phyloP scores from a whole-genome alignment of 2,888 invertebrate genomes.

The Phorcus lineatus region DNA sequence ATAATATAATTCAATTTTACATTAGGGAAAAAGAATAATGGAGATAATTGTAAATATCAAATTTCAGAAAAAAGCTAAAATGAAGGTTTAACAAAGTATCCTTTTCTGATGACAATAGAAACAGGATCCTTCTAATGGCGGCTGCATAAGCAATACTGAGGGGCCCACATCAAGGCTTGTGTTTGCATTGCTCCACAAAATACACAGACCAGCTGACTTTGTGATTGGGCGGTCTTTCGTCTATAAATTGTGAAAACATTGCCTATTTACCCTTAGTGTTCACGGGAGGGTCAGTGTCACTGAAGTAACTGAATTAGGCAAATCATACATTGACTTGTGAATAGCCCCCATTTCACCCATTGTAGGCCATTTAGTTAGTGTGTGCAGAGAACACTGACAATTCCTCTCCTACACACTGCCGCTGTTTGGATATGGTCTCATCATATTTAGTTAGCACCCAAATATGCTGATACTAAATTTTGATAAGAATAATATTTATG shows the following conservation, averaged over 20 bases:
- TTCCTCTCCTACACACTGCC: neutral
- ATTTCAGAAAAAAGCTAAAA: no score
- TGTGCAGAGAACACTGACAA: neutral
- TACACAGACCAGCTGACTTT: constrained; percentile 25
- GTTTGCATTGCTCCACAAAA: constrained; percentile 16
- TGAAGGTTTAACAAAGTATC: neutral
- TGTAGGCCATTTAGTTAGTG: neutral
- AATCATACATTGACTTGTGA: neutral
- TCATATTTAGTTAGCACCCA: no score
- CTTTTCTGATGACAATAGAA: neutral
- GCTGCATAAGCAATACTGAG: neutral
- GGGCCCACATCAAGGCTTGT: neutral
- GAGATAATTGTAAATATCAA: no score
- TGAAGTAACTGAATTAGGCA: constrained; percentile 19
- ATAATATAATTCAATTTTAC: no score
- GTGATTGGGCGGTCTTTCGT: constrained; percentile 10
- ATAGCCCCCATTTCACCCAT: neutral
- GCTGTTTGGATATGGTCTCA: neutral
- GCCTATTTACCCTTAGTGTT: constrained; percentile 35
- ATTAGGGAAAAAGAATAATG: no score
- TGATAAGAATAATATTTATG: no score
- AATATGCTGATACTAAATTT: no score
- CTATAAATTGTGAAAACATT: constrained; percentile 41
- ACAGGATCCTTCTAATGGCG: constrained; percentile 3
- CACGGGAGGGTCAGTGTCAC: constrained; percentile 10